These are phyloP conservation scores for Actinostola sp. DNA, from an alignment of 92 coral and sea anemone species.

Conservation along the genomic window DNA sequence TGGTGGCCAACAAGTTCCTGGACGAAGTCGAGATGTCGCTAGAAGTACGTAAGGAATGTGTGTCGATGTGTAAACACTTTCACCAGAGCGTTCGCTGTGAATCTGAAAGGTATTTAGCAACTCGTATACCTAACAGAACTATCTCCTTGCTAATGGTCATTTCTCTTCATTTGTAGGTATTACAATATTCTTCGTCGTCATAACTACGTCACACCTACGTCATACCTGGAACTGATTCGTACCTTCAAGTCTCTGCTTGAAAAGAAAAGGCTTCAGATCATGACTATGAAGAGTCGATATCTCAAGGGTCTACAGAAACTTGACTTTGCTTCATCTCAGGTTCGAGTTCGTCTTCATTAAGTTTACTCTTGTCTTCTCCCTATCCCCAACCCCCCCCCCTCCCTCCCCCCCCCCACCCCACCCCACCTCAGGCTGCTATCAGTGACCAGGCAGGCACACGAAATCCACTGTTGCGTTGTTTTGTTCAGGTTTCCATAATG, in stretches of 20 bases:
- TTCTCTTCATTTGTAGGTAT: slow-evolving; percentile 48
- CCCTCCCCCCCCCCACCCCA: too few relatives aligned
- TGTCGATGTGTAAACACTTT: slow-evolving; percentile 87
- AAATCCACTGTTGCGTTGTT: too few relatives aligned
- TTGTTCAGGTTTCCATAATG: slow-evolving; percentile 95
- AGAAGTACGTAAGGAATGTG: slow-evolving; percentile 83
- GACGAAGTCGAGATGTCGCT: slow-evolving; percentile 96
- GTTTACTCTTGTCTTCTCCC: too few relatives aligned
- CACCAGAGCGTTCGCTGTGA: slow-evolving; percentile 88
- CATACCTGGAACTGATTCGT: slow-evolving; percentile 91
- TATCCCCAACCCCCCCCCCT: too few relatives aligned
- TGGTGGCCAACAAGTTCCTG: slow-evolving; percentile 98
- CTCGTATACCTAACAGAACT: background rate
- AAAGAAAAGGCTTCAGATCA: slow-evolving; percentile 83
- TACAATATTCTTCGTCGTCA: slow-evolving; percentile 85
- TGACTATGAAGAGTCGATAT: slow-evolving; percentile 88
- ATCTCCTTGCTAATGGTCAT: background rate
- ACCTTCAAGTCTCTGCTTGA: slow-evolving; percentile 92
- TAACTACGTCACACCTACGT: slow-evolving; percentile 98
- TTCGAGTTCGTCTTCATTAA: too few relatives aligned
- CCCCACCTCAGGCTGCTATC: too few relatives aligned
- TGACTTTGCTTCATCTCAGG: slow-evolving; percentile 94
- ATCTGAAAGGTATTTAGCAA: slow-evolving; percentile 74
- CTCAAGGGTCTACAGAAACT: slow-evolving; percentile 93
- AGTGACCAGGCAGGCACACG: too few relatives aligned